Evolutionary conservation across 2,797 vertebrate genomes (phyloP), one percentile per base, ranked within the genome.

Genomic region (Chaetodon trifasciatus): DNA sequence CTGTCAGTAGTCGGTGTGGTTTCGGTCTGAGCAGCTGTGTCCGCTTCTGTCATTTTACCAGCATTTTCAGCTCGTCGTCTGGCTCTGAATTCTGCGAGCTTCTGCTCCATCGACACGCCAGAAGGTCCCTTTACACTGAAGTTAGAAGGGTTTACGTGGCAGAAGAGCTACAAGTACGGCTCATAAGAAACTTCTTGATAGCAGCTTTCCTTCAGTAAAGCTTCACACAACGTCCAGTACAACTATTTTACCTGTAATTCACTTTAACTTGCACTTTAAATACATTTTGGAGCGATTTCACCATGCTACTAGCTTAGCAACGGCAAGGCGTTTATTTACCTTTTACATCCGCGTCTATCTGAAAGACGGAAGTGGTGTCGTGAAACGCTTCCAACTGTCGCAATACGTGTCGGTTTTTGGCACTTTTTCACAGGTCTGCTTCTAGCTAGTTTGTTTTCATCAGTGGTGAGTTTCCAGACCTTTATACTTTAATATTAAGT

Each of bases 51-150:
- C 24, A 37, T 78, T 9, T 39, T 61, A 6, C 4, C 28, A 1
- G 50, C 68, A 3, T 76, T 77, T 50, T 88, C 85, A 3, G 88
- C 89, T 87, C 83, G 92, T 71, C 90, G 93, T 28, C 94, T 90
- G 70, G 94, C 94, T 91, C 96, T 92, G 76, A 95, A 96, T 35
- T 95, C 94, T 0, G 95, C 93, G 4, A 96, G 89, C 75, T 92
- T 96, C 70, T 91, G 83, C 87, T 96, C 96, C 96, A 96, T 96
- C 62, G 81, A 73, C 21, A 3, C n/a, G 6, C 4, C 15, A 55
- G 4, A 3, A 15, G 13, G 6, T 1, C 21, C 5, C 32, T 42
- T 17, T 16, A 35, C 19, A 5, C 16, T 0, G 1, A 17, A 37
- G 37, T 23, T 24, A 16, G 15, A 0, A 35, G 28, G 39, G 9